Evolutionary conservation across 2,797 vertebrate species (phyloP), one percentile per base, ranked within the genome.

Genomic region (Parotocinclus haroldoi): DNA sequence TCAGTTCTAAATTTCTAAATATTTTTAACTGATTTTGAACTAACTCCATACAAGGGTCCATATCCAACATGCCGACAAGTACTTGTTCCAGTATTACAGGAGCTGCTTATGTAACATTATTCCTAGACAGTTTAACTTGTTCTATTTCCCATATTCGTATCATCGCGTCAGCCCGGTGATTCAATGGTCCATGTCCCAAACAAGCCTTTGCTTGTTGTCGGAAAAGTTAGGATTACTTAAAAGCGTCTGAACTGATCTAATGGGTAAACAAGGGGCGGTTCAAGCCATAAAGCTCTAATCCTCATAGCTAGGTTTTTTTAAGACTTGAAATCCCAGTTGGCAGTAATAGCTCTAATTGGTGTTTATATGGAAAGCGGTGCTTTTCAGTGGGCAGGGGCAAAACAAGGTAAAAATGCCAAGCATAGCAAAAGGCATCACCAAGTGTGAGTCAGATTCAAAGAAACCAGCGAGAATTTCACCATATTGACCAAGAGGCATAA

Each of bases 301-400:
- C 42, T 49, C 9, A 1, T 14, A 40, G 14, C 9, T 48, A 38
- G 19, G 3, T 10, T 46, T 27, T 13, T 38, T 38, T n/a, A 16
- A 53, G 40, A 51, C 19, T 56, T 38, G 42, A 49, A 58, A 63
- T 66, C 72, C 53, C 68, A 70, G 63, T 62, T 58, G 66, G 69
- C 66, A 70, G 58, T 60, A 58, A 58, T 50, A 45, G 17, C 39
- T 66, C 16, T 66, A 68, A 75, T 75, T 68, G 52, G 52, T 66
- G 64, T 68, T 74, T 73, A 58, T 72, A 59, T 58, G 57, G 63
- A 62, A 72, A 68, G 39, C 27, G 38, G 36, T 17, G n/a, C 36
- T 61, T 64, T 72, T 42, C 44, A 51, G 27, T 27, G 27, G 27
- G 70, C 39, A 61, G 52, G 52, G 53, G 40, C 56, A 53, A 69